Base-by-base conservation (phyloP, 1,140 invertebrate genomes). In the Hylyphantes graminicola region DNA sequence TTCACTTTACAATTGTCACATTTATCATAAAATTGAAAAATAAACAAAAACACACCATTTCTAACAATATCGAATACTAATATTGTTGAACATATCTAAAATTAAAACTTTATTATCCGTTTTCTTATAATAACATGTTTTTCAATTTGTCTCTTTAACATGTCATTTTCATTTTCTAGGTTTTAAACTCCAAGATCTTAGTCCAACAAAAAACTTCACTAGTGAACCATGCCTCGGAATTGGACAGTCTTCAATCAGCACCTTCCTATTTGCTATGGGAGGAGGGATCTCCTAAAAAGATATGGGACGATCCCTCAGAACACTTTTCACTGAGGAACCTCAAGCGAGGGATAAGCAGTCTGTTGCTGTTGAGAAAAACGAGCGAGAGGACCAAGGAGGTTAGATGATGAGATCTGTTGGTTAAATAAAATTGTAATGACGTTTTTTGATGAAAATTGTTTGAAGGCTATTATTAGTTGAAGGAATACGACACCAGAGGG, bases 291-390 rank as follows among this genome's bases (percentile, higher is more conserved):
- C 35, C 70, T 7, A 35, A 21, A 21, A 35, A 64, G 10, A 53
- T 74, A 0, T 83, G 80, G 80, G 80, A 83, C 15, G 70, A 74
- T 57, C 13, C 57, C 0, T 50, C 10, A 9, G 80, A 83, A 67
- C n/a, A 54, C 9, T 19, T 11, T 12, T 12, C 55, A 0, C 12
- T 83, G 0, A 48, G 72, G 13, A 83, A 83, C 53, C 35, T 83
- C 6, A 83, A 83, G 21, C 53, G 72, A 35, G 57, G 68, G 21
- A 51, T 83, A n/a, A 72, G 61, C 9, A 74, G 50, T 73, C n/a
- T 83, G 10, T 19, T 83, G 7, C 70, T 74, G 35, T 13, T 74
- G 9, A 51, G 48, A 12, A 50, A 57, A 13, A 65, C 64, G 21
- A 67, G 13, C 12, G 19, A 70, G 59, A 21, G 57, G 0, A 7